Percentiles rank a stretch among this genome's conserved stretches.
phyloP scores from a whole-genome alignment of 2,888 invertebrate species.

The Pasiphila rectangulata region DNA sequence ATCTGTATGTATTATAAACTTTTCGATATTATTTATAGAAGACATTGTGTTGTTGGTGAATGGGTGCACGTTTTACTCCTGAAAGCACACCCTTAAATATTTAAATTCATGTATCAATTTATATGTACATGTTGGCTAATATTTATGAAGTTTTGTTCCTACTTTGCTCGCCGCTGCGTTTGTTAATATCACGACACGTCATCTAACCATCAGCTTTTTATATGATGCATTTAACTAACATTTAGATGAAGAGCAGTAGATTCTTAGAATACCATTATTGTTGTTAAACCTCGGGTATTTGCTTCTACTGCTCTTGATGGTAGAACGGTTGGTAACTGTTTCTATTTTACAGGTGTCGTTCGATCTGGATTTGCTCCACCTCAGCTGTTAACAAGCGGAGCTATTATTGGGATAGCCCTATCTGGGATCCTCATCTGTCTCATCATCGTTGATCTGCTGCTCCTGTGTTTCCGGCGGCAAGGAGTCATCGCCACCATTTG shows the following conservation, averaged over 20 bases:
- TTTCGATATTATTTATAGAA: constrained; percentile 37
- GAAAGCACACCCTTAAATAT: constrained; percentile 72
- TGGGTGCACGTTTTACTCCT: constrained; percentile 74
- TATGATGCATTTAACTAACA: constrained; percentile 73
- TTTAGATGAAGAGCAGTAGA: constrained; percentile 64
- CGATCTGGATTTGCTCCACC: constrained; percentile 71
- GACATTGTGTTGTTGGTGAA: constrained; percentile 54
- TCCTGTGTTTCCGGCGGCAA: constrained; percentile 85
- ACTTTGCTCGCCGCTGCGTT: constrained; percentile 44
- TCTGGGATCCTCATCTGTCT: constrained; percentile 89
- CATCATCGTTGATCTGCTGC: constrained; percentile 91
- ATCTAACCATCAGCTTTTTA: constrained; percentile 72
- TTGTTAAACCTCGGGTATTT: constrained; percentile 30
- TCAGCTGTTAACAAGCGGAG: constrained; percentile 84
- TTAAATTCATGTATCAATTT: constrained; percentile 61
- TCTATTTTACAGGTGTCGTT: constrained; percentile 75
- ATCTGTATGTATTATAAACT: constrained; percentile 47
- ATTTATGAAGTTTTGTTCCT: constrained; percentile 7
- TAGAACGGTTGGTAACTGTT: no score
- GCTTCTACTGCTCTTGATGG: constrained; percentile 62
- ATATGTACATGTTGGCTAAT: constrained; percentile 1
- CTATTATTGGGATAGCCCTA: constrained; percentile 92
- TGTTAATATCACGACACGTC: constrained; percentile 67
- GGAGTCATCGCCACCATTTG: constrained; percentile 86
- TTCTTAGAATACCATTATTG: constrained; percentile 30